Conservation (phyloP, 2,113 vertebrate species). For the Arizona elegans region DNA sequence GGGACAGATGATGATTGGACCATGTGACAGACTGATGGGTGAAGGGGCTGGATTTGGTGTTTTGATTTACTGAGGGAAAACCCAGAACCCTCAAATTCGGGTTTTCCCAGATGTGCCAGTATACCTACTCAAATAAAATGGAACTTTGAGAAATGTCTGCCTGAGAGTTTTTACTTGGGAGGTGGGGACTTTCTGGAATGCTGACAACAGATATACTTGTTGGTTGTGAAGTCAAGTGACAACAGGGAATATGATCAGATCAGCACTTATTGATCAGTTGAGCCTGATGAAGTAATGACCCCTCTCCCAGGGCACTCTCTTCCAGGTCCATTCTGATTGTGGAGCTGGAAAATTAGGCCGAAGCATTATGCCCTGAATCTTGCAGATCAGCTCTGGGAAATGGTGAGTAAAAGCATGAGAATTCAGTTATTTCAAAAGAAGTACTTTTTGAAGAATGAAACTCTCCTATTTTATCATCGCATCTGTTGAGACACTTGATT, state of each 20-base stretch:
- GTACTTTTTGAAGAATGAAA: background rate
- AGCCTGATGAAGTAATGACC: background rate
- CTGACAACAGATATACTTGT: background rate
- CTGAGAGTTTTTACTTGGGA: no score
- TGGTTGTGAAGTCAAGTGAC: background rate
- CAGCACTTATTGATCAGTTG: background rate
- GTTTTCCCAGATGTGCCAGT: no score
- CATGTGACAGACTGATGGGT: no score
- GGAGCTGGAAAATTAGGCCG: background rate
- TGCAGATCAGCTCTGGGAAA: background rate
- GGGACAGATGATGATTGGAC: no score
- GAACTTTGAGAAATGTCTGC: no score
- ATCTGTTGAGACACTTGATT: background rate
- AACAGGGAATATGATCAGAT: background rate
- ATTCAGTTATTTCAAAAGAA: background rate
- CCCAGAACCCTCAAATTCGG: no score
- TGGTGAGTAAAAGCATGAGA: background rate
- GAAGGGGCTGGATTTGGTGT: no score
- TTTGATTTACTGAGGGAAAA: no score
- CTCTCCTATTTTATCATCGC: background rate
- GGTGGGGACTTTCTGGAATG: no score
- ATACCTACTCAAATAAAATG: no score
- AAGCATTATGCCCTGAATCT: background rate
- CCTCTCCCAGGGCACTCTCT: background rate
- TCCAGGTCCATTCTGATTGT: background rate